phyloP scores from a whole-genome alignment of 2,113 vertebrate species.

The Morone saxatilis region DNA sequence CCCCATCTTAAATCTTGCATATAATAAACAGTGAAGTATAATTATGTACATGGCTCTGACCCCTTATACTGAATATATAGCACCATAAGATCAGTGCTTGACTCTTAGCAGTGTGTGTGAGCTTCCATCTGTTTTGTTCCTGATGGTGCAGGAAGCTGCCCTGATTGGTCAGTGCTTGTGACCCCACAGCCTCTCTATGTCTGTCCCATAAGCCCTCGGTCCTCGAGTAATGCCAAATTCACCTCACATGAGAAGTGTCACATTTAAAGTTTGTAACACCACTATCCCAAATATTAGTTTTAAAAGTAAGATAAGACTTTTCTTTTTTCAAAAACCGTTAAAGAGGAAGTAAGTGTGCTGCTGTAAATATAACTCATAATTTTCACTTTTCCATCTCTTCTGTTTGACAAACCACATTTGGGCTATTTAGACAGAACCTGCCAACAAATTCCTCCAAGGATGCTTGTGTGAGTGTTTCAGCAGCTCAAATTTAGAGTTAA shows the following conservation, averaged over 20 bases:
- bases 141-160: conserved; percentile 5
- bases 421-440: background rate
- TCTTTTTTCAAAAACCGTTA: background rate
- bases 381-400: conserved; percentile 2
- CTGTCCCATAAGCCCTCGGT: background rate
- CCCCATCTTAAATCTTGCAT: conserved; percentile 40
- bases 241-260: conserved; percentile 5
- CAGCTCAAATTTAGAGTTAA: conserved; percentile 11
- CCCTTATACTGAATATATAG: conserved; percentile 39
- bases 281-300: background rate
- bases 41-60: conserved; percentile 51
- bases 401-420: conserved; percentile 17
- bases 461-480: background rate
- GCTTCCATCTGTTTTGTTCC: conserved; percentile 14
- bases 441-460: background rate
- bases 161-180: conserved; percentile 35
- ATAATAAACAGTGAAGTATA: conserved; percentile 53
- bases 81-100: conserved; percentile 60
- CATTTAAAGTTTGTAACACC: background rate
- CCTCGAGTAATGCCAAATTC: conserved; percentile 25
- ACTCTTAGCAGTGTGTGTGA: conserved; percentile 27
- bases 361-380: background rate
- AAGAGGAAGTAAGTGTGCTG: background rate
- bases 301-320: background rate
- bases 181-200: background rate